Evolutionary conservation across 2,797 vertebrate genomes (phyloP).

Genomic region (Halcyon badia): DNA sequence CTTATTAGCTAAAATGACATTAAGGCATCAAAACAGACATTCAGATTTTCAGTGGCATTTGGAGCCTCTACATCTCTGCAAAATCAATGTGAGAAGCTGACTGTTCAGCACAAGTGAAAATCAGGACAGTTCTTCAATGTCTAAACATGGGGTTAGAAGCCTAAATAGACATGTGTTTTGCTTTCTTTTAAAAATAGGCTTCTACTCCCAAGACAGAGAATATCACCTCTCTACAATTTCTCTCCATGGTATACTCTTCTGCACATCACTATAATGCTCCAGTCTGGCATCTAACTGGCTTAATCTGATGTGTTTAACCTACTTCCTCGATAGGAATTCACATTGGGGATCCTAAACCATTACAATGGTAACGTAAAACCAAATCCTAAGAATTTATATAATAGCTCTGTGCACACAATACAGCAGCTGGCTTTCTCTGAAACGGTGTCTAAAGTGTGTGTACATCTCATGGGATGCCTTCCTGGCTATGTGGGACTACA

Average conservation of each 20-base stretch:
- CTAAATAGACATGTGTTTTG: background rate
- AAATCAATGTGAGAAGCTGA: background rate
- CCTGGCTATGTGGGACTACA: background rate
- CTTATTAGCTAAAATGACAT: background rate
- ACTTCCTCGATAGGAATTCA: constrained; percentile 5
- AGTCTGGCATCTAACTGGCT: constrained; percentile 13
- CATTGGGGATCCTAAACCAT: background rate
- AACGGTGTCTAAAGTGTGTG: background rate
- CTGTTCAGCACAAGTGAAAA: constrained; percentile 34
- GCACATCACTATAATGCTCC: background rate
- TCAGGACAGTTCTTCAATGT: background rate
- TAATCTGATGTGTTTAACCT: constrained; percentile 18
- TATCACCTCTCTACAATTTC: background rate
- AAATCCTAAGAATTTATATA: background rate
- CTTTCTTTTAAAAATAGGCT: constrained; percentile 12
- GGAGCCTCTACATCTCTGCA: background rate
- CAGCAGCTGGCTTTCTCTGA: background rate
- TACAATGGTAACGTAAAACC: background rate
- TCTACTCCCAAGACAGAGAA: background rate
- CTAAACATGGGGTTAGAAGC: constrained; percentile 33
- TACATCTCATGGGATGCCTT: background rate
- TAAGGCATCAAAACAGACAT: background rate
- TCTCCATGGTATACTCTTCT: background rate
- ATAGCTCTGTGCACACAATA: background rate
- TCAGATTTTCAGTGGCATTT: background rate